Evolutionary conservation across 2,888 invertebrate genomes (phyloP), one percentile per base, ranked within the genome.

Genomic region (Melieria picta): DNA sequence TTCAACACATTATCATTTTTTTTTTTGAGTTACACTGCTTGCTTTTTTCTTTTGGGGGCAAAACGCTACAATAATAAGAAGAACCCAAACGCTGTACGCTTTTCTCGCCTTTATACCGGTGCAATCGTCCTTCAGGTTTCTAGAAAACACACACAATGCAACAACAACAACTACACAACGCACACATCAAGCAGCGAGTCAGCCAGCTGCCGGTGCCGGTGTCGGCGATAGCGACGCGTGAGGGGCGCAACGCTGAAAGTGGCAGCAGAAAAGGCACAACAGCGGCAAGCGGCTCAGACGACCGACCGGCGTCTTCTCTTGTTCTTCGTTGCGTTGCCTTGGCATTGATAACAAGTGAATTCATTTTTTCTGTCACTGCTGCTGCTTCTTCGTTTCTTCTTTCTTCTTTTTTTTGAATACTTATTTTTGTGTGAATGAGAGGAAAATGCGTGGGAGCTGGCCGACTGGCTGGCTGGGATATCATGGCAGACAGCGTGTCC

Each of bases 251-350:
- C 16, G 16, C 1, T 16, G 16, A 16, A 16, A 16, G 16, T 1
- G 16, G 16, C 16, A 16, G 16, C n/a, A 58, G 16, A n/a, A 30
- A 30, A 13, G 13, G 11, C 11, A 52, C 6, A 9, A 52, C 11
- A 13, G 4, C 13, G 52, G n/a, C 5, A 7, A 52, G 52, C n/a
- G 13, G 45, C 30, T 65, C 45, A 42, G n/a, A 43, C 69, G 55
- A 52, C 62, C 43, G 69, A 63, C 69, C 62, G 62, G 56, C 62
- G 55, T 69, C 62, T 52, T 63, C 30, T 30, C 30, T 30, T 30
- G 30, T 30, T 30, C 3, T 30, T 30, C 30, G 30, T 30, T 30
- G 30, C 16, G 62, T 62, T 69, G 62, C 56, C 55, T 69, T 55
- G 55, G 65, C 57, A 65, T 46, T 69, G 60, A 61, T 65, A 52